These are phyloP conservation scores for Nymphalis io DNA, from an alignment of 1,140 invertebrate genomes.

Conservation along the genomic window DNA sequence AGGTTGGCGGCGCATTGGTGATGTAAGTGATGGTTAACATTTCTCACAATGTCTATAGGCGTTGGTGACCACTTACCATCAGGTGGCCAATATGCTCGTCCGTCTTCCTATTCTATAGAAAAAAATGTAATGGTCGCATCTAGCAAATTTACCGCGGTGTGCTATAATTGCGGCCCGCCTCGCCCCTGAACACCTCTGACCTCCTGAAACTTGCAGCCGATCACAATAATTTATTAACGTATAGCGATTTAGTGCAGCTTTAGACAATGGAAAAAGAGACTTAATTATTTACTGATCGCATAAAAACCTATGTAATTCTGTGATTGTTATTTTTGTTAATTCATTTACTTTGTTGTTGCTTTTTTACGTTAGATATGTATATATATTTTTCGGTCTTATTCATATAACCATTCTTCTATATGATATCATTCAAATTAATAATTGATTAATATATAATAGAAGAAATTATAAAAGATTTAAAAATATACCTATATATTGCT, in stretches of 20 bases:
- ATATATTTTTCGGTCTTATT: too few species aligned
- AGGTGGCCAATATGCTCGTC: too few species aligned
- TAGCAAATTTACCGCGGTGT: conserved; percentile 15
- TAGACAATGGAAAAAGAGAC: conserved; percentile 38
- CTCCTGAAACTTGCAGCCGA: conserved; percentile 79
- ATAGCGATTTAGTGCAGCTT: conserved; percentile 45
- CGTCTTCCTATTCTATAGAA: neutral
- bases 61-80: too few species aligned
- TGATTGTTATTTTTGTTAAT: neutral
- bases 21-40: too few species aligned
- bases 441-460: too few species aligned
- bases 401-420: neutral
- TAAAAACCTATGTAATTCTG: conserved; percentile 9
- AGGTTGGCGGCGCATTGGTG: too few species aligned
- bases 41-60: too few species aligned
- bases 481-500: too few species aligned
- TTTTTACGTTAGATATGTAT: neutral
- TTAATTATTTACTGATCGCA: conserved; percentile 34
- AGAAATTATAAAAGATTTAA: too few species aligned
- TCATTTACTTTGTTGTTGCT: neutral
- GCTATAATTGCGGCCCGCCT: conserved; percentile 71
- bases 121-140: neutral
- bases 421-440: too few species aligned
- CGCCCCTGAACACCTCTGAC: conserved; percentile 73
- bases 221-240: conserved; percentile 76